Base-by-base conservation (phyloP, 2,888 invertebrate genomes). In the Auanema sp. region DNA sequence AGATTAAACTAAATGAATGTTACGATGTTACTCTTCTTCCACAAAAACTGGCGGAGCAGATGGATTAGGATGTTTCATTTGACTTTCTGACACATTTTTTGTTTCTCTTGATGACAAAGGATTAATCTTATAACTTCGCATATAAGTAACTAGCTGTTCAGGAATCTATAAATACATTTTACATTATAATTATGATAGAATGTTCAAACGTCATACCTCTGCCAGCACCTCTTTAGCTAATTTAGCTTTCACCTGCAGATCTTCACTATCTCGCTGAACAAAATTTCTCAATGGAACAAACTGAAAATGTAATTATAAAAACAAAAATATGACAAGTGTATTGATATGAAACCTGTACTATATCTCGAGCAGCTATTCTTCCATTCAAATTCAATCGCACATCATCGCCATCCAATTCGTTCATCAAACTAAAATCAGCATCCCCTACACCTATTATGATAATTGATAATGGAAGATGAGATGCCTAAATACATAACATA, bases 381-480 rank as follows among this genome's bases (percentile, higher is more conserved):
- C 87, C 87, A 57, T 85, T 83, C 12, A 68, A 63, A 8, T 84
- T 84, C 44, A 87, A 72, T 8, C 84, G 76, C 1, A 84, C 83
- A 51, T 85, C 85, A 80, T 89, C 89, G 21, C 87, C 87, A 81
- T 89, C 89, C 55, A 89, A 77, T 67, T 87, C 87, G 71, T 88
- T 87, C 89, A 89, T 89, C 11, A 88, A 88, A 58, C 84, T 84
- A 83, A 89, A 89, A 72, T 88, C 88, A 42, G 88, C 88, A 74
- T 86, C 84, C 23, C 89, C 89, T 47, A 89, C 87, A n/a, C 89
- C 89, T 49, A 89, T 85, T 62, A 89, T 89, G 64, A 89, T 89
- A 58, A 89, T 88, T 1, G 88, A 88, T 79, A 89, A 83, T 0
- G 89, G 89, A 33, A 88, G 83, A n/a, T 75, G 74, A 8, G 88